A percentile compares a stretch with the other conserved stretches of the same genome.
Conservation (phyloP, 2,888 invertebrate species). For the Digitonthophagus gazella region DNA sequence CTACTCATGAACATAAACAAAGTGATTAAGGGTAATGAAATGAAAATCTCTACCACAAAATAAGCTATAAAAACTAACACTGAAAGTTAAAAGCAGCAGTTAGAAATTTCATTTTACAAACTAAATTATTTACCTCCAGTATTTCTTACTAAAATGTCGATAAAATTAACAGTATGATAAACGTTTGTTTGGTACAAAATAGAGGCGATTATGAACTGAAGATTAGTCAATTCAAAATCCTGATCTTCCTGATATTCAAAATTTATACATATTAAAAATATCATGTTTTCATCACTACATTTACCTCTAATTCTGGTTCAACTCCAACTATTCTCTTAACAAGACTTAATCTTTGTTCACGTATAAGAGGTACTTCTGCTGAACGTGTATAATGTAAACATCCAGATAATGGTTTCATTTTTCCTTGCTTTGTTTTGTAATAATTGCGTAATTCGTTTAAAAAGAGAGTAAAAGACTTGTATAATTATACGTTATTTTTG, state of each 20-base stretch:
- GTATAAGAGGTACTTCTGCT: background rate
- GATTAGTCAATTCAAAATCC: background rate
- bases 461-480: too few species aligned
- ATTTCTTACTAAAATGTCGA: conserved; percentile 6
- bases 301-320: conserved; percentile 2
- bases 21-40: conserved; percentile 18
- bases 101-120: background rate
- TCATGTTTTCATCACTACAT: too few species aligned
- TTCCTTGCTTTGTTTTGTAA: too few species aligned
- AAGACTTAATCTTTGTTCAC: background rate
- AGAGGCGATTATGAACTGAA: conserved; percentile 1
- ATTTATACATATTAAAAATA: background rate
- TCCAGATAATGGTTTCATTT: too few species aligned
- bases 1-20: conserved; percentile 23
- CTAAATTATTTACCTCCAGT: background rate
- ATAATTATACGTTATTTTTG: too few species aligned
- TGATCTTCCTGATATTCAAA: background rate
- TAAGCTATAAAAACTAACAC: conserved; percentile 17
- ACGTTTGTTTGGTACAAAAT: conserved; percentile 2
- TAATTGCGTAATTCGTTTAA: too few species aligned
- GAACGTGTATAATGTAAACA: too few species aligned
- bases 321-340: conserved; percentile 10
- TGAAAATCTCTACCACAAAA: conserved; percentile 6
- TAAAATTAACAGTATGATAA: background rate
- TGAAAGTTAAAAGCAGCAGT: conserved; percentile 10